Evolutionary conservation across 2,797 vertebrate species (phyloP).

Genomic region (Rhynchonycteris naso): DNA sequence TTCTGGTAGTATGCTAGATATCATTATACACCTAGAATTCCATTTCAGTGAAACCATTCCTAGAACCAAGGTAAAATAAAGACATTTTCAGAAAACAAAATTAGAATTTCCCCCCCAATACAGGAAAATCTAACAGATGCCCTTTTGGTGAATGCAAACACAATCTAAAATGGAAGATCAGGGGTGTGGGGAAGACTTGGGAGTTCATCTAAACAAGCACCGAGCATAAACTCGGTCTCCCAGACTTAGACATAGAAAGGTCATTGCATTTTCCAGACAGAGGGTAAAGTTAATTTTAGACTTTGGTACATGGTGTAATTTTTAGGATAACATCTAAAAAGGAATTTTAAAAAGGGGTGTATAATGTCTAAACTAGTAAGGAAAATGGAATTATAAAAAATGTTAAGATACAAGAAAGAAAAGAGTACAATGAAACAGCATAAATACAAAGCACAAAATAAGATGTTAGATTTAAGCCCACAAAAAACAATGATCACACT

Average conservation of each 20-base stretch:
- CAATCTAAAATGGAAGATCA: background rate
- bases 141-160: background rate
- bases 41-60: conserved; percentile 19
- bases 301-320: background rate
- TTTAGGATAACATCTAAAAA: conserved; percentile 30
- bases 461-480: conserved; percentile 8
- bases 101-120: background rate
- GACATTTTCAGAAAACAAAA: conserved; percentile 22
- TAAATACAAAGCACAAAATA: background rate
- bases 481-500: background rate
- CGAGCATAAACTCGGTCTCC: background rate
- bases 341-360: background rate
- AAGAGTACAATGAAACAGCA: background rate
- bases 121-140: background rate
- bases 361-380: background rate
- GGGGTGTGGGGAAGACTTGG: background rate
- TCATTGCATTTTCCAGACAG: background rate
- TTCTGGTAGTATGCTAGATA: background rate
- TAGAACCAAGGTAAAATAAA: conserved; percentile 43
- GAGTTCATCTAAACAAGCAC: background rate
- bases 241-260: background rate
- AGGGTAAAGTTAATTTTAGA: background rate
- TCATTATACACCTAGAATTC: conserved; percentile 3
- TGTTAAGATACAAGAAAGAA: background rate
- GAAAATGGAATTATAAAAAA: conserved; percentile 22